Conservation (phyloP, 2,113 vertebrate species). For the Lates calcarifer region DNA sequence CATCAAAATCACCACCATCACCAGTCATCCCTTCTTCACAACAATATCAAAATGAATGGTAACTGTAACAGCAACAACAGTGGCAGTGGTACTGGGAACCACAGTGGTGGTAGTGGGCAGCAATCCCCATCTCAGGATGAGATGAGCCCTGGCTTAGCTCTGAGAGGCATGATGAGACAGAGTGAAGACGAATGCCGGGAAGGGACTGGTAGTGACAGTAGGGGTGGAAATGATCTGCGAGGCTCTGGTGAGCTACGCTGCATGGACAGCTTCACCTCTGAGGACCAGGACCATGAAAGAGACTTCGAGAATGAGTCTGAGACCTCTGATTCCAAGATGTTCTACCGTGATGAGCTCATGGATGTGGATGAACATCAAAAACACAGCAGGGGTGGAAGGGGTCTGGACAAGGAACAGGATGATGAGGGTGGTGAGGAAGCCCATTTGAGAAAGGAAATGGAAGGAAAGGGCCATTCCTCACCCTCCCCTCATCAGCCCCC, state of each 20-base stretch:
- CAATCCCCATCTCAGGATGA: conserved; percentile 96
- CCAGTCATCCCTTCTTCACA: conserved; percentile 77
- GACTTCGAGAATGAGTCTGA: conserved; percentile 99
- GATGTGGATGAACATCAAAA: conserved; percentile 89
- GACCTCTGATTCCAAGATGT: conserved; percentile 94
- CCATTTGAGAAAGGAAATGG: conserved; percentile 85
- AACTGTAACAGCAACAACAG: conserved; percentile 91
- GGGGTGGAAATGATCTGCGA: conserved; percentile 76
- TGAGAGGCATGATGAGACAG: conserved; percentile 93
- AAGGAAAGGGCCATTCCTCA: conserved; percentile 89
- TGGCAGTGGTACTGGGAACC: conserved; percentile 87
- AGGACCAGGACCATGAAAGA: conserved; percentile 97
- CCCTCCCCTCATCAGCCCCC: conserved; percentile 89
- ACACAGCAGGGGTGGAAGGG: conserved; percentile 62
- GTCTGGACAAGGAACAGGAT: conserved; percentile 77
- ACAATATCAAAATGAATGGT: conserved; percentile 84
- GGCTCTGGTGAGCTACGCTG: conserved; percentile 89
- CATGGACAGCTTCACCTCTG: conserved; percentile 96
- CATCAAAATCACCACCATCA: conserved; percentile 80
- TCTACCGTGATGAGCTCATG: conserved; percentile 91
- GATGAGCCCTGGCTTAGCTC: conserved; percentile 93
- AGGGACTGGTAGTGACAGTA: conserved; percentile 85
- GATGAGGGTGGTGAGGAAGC: conserved; percentile 74
- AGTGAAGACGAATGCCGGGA: conserved; percentile 86
- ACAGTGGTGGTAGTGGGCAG: conserved; percentile 91